Evolutionary conservation across 2,888 invertebrate species (phyloP).

Genomic region (Cerastis leucographa): DNA sequence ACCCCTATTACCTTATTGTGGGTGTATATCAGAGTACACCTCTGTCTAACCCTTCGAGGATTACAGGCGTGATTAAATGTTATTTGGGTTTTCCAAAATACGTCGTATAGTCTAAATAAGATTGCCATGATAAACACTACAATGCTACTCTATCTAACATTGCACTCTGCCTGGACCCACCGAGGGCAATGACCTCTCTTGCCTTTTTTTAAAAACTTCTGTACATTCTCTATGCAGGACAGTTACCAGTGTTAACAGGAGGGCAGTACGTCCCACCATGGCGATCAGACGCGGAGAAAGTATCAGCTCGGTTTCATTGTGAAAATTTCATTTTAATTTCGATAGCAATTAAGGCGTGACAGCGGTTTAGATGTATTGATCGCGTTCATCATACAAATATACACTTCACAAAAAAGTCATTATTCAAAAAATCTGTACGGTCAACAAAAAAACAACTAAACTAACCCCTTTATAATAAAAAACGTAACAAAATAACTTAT

Average conservation of each 20-base stretch:
- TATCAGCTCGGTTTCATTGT: background rate
- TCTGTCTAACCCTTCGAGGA: too few species aligned
- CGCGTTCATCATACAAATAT: constrained; percentile 7
- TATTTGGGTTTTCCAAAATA: too few species aligned
- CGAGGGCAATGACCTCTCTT: background rate
- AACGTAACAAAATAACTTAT: constrained; percentile 68
- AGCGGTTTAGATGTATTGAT: background rate
- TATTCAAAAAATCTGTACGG: constrained; percentile 6
- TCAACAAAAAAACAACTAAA: constrained; percentile 48
- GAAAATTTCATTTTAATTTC: background rate
- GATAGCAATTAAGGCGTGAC: background rate
- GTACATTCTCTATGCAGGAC: background rate
- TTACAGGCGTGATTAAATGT: too few species aligned
- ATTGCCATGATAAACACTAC: too few species aligned
- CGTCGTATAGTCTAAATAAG: too few species aligned
- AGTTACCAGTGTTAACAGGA: background rate
- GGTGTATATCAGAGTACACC: too few species aligned
- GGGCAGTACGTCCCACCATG: background rate
- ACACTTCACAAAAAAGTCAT: background rate
- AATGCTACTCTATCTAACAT: background rate
- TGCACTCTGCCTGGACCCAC: background rate
- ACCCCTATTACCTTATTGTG: too few species aligned
- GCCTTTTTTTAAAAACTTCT: background rate
- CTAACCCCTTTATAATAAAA: constrained; percentile 23
- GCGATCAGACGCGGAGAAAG: too few species aligned